Evolutionary conservation across 2,113 vertebrate genomes (phyloP).

Genomic region (Oreochromis spilurus): DNA sequence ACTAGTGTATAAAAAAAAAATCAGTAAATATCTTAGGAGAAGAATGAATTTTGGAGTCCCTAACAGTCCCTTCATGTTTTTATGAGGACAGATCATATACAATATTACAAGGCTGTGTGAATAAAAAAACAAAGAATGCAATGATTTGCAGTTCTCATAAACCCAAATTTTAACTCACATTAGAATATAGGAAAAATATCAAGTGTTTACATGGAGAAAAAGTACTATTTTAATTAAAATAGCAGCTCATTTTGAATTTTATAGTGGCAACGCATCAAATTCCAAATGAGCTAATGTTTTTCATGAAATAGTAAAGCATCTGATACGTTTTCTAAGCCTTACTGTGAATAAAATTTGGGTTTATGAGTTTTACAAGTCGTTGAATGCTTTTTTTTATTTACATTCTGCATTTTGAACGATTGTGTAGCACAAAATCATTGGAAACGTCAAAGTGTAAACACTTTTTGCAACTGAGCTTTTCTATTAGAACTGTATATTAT

Average conservation of each 20-base stretch:
- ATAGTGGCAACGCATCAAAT: neutral
- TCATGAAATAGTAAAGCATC: neutral
- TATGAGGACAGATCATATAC: neutral
- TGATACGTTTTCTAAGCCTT: neutral
- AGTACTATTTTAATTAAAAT: neutral
- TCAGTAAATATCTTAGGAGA: neutral
- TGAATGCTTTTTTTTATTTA: neutral
- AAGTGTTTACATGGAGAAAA: neutral
- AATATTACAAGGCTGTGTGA: neutral
- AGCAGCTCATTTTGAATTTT: neutral
- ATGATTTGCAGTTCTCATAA: neutral
- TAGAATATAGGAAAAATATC: neutral
- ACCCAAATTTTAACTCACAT: neutral
- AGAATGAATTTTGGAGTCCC: neutral
- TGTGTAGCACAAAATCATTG: constrained; percentile 16
- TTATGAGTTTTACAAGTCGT: neutral
- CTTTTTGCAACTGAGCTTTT: constrained; percentile 42
- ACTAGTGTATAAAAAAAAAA: neutral
- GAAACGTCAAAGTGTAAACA: constrained; percentile 13
- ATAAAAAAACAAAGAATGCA: neutral
- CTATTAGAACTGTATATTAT: constrained; percentile 45
- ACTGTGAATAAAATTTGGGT: neutral
- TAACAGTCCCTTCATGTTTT: neutral
- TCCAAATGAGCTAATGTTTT: neutral
- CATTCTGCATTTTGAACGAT: constrained; percentile 8